phyloP scores from a whole-genome alignment of 1,140 invertebrate species.

The Drosophila parabipectinata region DNA sequence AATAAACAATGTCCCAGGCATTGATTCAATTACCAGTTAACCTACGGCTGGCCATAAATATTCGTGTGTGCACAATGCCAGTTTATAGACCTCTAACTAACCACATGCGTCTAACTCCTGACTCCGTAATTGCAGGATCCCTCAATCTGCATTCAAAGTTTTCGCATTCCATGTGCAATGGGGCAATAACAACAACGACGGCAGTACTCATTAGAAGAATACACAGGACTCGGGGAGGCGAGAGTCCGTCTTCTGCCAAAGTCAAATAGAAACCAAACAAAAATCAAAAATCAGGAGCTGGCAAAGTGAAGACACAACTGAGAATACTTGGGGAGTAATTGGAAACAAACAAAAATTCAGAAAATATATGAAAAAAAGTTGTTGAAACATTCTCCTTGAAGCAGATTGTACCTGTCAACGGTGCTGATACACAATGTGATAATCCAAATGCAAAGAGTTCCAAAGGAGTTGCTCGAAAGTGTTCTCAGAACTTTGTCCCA shows the following conservation, averaged over 20 bases:
- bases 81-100: conserved; percentile 29
- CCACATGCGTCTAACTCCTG: conserved; percentile 20
- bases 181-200: neutral
- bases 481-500: no score
- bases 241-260: conserved; percentile 2
- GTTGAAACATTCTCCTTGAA: neutral
- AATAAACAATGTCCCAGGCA: conserved; percentile 45
- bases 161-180: conserved; percentile 23
- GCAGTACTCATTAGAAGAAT: conserved; percentile 30
- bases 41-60: conserved; percentile 20
- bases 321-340: neutral
- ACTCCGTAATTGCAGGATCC: conserved; percentile 6
- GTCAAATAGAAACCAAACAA: conserved; percentile 36
- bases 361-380: conserved; percentile 24
- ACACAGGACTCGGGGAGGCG: conserved; percentile 2
- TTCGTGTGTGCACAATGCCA: neutral
- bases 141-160: conserved; percentile 47
- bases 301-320: conserved; percentile 6
- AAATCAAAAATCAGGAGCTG: conserved; percentile 34
- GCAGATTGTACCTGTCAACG: conserved; percentile 24
- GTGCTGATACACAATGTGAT: conserved; percentile 7
- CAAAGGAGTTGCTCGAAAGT: neutral
- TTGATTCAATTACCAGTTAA: conserved; percentile 49
- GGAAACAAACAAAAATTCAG: conserved; percentile 19
- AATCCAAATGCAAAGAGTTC: neutral